These are phyloP conservation scores for Panthera leo DNA, from an alignment of 2,113 vertebrate species.

Conservation along the genomic window DNA sequence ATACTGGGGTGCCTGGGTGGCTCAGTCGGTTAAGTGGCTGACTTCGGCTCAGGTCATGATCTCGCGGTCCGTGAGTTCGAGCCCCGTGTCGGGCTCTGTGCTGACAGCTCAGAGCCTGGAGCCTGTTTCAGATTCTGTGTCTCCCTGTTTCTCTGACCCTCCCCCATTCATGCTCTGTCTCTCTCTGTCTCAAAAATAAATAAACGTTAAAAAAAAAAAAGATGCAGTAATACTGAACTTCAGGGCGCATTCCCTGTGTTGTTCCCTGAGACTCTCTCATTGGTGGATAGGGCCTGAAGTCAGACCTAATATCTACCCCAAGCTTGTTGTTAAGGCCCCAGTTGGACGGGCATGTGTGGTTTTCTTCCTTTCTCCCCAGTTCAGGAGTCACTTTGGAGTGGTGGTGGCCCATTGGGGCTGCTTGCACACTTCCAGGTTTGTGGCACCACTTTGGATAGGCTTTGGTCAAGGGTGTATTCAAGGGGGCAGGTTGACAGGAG, in stretches of 20 bases:
- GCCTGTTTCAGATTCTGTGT: too few relatives aligned
- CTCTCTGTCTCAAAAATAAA: too few relatives aligned
- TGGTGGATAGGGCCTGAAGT: background rate
- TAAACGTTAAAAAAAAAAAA: background rate
- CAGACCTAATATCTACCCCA: background rate
- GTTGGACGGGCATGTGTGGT: background rate
- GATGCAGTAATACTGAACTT: background rate
- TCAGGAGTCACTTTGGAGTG: background rate
- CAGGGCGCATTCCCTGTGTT: background rate
- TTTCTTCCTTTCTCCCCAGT: background rate
- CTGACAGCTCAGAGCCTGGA: too few relatives aligned
- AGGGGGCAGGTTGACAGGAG: background rate
- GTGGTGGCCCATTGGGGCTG: background rate
- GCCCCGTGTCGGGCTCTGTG: rapidly evolving
- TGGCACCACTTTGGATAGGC: background rate
- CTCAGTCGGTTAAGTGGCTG: too few relatives aligned
- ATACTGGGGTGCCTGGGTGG: background rate
- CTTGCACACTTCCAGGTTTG: background rate
- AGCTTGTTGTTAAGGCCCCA: background rate
- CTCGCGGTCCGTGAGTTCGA: too few relatives aligned
- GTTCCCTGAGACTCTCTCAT: background rate
- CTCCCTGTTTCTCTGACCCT: too few relatives aligned
- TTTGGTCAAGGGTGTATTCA: background rate
- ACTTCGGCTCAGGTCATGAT: too few relatives aligned
- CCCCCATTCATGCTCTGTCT: too few relatives aligned